Evolutionary conservation across 2,113 vertebrate species (phyloP), one percentile per base, ranked within the genome.

Genomic region (Brevimyrus niger): DNA sequence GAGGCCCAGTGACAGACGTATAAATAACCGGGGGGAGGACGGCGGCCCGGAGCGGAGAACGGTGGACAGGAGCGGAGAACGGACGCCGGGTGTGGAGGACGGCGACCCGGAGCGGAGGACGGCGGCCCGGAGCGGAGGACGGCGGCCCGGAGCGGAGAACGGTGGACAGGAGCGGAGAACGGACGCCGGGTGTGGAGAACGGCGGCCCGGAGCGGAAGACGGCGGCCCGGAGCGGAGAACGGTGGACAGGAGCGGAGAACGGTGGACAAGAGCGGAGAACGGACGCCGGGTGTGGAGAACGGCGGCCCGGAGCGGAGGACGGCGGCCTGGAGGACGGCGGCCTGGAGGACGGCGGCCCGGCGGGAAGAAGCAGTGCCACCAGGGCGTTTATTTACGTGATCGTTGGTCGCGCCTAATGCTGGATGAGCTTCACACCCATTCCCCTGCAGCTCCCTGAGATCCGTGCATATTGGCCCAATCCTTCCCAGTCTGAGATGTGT

Each of bases 381-480:
- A 0, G 13, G 48, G 3, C 0, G 11, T 50, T 13, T 48, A 11
- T 48, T 10, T 50, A 15, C 10, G 48, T 50, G 48, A 50, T 92
- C 93, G 93, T 94, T 93, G 91, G 94, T 94, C 91, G 91, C 69
- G 90, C 87, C 27, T 90, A 91, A 90, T 90, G 90, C 89, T 84
- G 90, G 89, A 87, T 46, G 89, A 44, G 88, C 89, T 55, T 82
- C 88, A 88, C 89, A 90, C 31, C 65, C 65, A 69, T 1, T 9
- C n/a, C 51, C 11, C 27, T 55, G 31, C 53, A 87, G 31, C 51
- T 35, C 35, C 84, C 90, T 91, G 92, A 86, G 88, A 89, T 92
- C 91, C 83, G 84, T 76, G 61, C 44, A 87, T 87, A 82, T 61
- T 90, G 4, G 23, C 13, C n/a, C 48, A 17, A 15, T 87, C 44